phyloP scores from a whole-genome alignment of 1,140 invertebrate genomes.

The Vanessa tameamea region DNA sequence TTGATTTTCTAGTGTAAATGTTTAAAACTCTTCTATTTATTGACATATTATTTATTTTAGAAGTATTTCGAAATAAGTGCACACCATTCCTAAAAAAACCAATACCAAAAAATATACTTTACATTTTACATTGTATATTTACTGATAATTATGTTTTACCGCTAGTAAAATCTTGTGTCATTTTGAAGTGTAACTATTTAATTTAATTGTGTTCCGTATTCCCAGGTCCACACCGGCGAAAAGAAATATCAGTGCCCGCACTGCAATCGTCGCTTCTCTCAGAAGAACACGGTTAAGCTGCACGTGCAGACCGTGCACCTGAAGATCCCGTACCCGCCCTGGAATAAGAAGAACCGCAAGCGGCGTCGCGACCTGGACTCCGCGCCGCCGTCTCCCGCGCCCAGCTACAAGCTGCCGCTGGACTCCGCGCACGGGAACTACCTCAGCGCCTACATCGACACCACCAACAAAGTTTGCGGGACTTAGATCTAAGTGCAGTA shows the following conservation, averaged over 20 bases:
- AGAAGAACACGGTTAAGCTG: constrained; percentile 69
- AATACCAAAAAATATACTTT: no score
- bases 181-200: no score
- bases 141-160: no score
- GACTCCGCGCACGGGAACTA: constrained; percentile 15
- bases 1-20: no score
- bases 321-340: constrained; percentile 74
- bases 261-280: constrained; percentile 71
- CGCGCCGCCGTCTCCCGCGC: constrained; percentile 1
- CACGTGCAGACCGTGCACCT: constrained; percentile 75
- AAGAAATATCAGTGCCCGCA: constrained; percentile 70
- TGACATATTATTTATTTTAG: no score
- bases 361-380: constrained; percentile 22
- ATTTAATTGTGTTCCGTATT: neutral
- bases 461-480: constrained; percentile 15
- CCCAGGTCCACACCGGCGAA: constrained; percentile 69
- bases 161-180: no score
- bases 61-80: no score
- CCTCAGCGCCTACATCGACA: constrained; percentile 21
- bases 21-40: no score
- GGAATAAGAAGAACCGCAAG: constrained; percentile 74
- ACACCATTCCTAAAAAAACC: no score
- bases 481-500: no score
- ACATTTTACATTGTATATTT: no score
- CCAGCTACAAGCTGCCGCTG: constrained; percentile 13